Percentiles rank a stretch among this genome's conserved stretches.
These are phyloP conservation scores for Plagodis dolabraria DNA, from an alignment of 2,888 invertebrate species.

Conservation along the genomic window DNA sequence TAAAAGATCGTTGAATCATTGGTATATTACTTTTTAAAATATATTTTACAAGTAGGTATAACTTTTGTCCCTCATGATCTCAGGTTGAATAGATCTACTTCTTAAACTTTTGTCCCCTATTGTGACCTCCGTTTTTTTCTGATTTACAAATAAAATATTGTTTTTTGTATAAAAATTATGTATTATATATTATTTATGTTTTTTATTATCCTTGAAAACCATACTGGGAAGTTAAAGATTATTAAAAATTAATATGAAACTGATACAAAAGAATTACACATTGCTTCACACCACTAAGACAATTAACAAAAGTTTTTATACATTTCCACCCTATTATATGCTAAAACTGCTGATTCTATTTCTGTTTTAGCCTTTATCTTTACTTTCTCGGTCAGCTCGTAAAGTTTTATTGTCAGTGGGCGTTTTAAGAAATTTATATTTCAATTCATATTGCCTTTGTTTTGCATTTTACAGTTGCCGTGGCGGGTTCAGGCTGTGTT, in stretches of 20 bases:
- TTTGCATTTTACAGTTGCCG: conserved; percentile 32
- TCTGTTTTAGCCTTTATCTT: conserved; percentile 23
- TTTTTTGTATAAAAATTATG: no score
- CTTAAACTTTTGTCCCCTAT: conserved; percentile 42
- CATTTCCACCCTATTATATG: conserved; percentile 11
- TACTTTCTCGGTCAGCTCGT: conserved; percentile 23
- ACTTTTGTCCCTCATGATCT: no score
- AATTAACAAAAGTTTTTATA: neutral
- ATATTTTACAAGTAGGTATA: no score
- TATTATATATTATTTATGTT: no score
- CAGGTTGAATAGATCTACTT: no score
- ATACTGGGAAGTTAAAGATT: no score
- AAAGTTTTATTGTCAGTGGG: conserved; percentile 29
- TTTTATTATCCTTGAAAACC: conserved; percentile 33
- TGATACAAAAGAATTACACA: no score
- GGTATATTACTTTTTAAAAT: no score
- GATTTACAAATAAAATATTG: no score
- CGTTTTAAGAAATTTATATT: conserved; percentile 27
- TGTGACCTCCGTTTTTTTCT: conserved; percentile 41
- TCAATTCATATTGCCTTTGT: conserved; percentile 25
- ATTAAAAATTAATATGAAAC: no score
- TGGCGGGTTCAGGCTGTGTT: conserved; percentile 47
- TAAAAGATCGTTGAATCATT: no score
- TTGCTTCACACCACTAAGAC: no score
- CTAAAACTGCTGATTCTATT: conserved; percentile 1